phyloP scores from a whole-genome alignment of 2,113 vertebrate genomes.

The Xiphorhynchus elegans region DNA sequence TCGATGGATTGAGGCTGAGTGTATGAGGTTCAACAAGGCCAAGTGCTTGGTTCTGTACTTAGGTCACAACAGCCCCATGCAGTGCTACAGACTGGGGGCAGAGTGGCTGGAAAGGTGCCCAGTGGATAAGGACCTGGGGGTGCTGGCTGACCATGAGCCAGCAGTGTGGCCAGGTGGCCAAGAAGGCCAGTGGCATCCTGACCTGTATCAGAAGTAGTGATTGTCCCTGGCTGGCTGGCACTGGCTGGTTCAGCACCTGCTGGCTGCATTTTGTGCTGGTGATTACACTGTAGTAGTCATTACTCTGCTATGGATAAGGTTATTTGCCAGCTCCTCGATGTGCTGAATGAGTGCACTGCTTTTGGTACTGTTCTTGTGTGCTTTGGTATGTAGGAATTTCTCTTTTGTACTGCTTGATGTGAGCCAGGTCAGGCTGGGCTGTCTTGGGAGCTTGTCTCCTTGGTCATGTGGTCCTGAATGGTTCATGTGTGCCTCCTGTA shows the following conservation, averaged over 20 bases:
- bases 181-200: not conserved
- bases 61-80: not conserved
- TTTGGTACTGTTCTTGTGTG: not conserved
- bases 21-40: not conserved
- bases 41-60: not conserved
- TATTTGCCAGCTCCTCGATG: not conserved
- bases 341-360: not conserved
- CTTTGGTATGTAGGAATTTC: not conserved
- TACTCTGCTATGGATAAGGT: not conserved
- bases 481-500: not conserved
- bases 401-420: not conserved
- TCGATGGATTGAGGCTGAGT: rapidly evolving
- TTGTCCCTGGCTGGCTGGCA: not conserved
- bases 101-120: not conserved
- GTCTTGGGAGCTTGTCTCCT: not conserved
- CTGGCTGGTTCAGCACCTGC: not conserved
- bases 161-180: not conserved
- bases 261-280: not conserved
- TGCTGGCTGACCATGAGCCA: not conserved
- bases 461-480: not conserved
- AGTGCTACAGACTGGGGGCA: not conserved
- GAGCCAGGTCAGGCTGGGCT: not conserved
- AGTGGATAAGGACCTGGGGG: not conserved
- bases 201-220: not conserved
- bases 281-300: not conserved